These are phyloP conservation scores for Chaitophorus viminalis DNA, from an alignment of 2,888 invertebrate species.

Conservation along the genomic window DNA sequence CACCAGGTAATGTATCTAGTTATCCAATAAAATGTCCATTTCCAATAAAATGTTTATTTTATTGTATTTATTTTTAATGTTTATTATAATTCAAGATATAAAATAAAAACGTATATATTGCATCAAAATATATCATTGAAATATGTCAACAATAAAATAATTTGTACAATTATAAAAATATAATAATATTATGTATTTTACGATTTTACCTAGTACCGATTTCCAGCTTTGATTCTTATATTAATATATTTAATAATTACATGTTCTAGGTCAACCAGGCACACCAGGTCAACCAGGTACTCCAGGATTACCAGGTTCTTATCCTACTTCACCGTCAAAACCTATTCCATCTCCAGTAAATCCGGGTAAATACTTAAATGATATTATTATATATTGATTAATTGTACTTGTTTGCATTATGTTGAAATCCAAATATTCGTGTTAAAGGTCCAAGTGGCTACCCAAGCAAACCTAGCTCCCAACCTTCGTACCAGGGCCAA, in stretches of 20 bases:
- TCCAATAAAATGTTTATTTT: no score
- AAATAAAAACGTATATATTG: neutral
- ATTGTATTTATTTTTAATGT: no score
- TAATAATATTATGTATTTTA: neutral
- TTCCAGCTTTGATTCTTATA: neutral
- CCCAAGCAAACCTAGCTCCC: constrained; percentile 30
- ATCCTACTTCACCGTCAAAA: constrained; percentile 56
- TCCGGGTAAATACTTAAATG: constrained; percentile 16
- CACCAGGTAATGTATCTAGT: constrained; percentile 59
- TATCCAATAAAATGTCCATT: no score
- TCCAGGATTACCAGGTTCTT: constrained; percentile 62
- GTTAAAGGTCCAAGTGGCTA: neutral
- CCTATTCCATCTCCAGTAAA: constrained; percentile 10
- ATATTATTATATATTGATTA: neutral
- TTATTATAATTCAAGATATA: neutral
- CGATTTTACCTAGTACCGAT: neutral
- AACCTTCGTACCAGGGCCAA: constrained; percentile 52
- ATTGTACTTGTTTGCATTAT: no score
- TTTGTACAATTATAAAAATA: neutral
- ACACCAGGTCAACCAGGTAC: constrained; percentile 63
- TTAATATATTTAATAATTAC: neutral
- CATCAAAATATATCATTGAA: neutral
- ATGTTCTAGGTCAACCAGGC: constrained; percentile 62
- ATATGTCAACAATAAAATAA: neutral
- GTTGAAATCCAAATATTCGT: no score